Evolutionary conservation across 2,888 invertebrate species (phyloP), one percentile per base, ranked within the genome.

Genomic region (Aleiodes testaceus): DNA sequence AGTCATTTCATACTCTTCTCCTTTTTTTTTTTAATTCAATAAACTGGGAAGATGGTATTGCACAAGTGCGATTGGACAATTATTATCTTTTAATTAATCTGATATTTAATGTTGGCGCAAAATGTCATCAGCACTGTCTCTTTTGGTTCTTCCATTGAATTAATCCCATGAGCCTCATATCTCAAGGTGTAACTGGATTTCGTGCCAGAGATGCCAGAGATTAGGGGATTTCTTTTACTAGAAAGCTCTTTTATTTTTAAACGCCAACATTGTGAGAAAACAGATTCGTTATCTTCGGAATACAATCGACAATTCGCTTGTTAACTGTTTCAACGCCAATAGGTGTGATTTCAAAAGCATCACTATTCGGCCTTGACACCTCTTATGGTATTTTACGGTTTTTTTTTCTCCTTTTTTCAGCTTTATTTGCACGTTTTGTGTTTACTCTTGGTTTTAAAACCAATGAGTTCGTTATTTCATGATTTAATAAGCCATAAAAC

Each of bases 231-330:
- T 36, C 59, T 55, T 55, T 59, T 30, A n/a, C 4, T 14, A 42
- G 3, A 16, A 42, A 36, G n/a, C 30, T 36, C 30, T 36, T 14
- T 26, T 26, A 16, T 59, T 11, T 18, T 16, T 36, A 42, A 36
- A 59, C 11, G 42, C 11, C 16, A 11, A 22, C 20, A 18, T n/a
- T 63, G 44, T 63, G 22, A 18, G 22, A 18, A n/a, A 16, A 47
- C 7, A 16, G 14, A 47, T 16, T 16, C 16, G 47, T 47, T 47
- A 47, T 47, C 47, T 47, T 45, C 47, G 26, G 20, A 36, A 44
- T 14, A 61, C 61, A 59, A 68, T 68, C 68, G 59, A 68, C 68
- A 68, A 61, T 68, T 55, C 59, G 16, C 68, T 68, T 59, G 55
- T 67, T 55, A 66, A 65, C 14, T 11, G 6, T 16, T 18, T 52